phyloP scores from a whole-genome alignment of 2,888 invertebrate species.

The Dolomedes plantarius region DNA sequence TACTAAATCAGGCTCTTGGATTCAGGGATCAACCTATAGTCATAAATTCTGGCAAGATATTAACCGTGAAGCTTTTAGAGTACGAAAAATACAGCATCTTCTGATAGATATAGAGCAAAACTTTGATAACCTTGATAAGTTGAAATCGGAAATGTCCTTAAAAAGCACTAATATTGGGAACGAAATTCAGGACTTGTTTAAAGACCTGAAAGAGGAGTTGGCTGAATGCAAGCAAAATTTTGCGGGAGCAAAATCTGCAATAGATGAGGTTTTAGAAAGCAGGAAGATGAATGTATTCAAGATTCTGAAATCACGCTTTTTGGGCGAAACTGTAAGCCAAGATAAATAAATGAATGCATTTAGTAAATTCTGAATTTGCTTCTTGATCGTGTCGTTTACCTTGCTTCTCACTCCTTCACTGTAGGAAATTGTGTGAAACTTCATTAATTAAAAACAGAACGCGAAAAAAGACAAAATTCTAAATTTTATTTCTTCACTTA shows the following conservation, averaged over 20 bases:
- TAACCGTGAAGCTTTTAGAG: not conserved
- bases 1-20: not conserved
- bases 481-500: too few relatives aligned
- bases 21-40: too few relatives aligned
- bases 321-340: too few relatives aligned
- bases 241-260: not conserved
- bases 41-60: slow-evolving; percentile 15
- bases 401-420: too few relatives aligned
- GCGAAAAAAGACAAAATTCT: too few relatives aligned
- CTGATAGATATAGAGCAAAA: slow-evolving; percentile 10
- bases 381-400: too few relatives aligned
- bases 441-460: too few relatives aligned
- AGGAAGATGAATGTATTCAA: not conserved
- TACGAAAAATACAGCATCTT: not conserved
- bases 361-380: too few relatives aligned
- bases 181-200: not conserved
- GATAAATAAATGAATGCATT: too few relatives aligned
- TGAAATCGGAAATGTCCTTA: not conserved
- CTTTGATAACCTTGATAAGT: not conserved
- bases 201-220: not conserved
- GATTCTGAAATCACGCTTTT: too few relatives aligned
- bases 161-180: not conserved
- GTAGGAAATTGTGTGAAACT: too few relatives aligned
- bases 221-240: not conserved
- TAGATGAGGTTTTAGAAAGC: not conserved